A percentile compares a stretch with the other conserved stretches of the same genome.
These are phyloP conservation scores for Synodontis membranacea DNA, from an alignment of 2,113 vertebrate species.

Conservation along the genomic window DNA sequence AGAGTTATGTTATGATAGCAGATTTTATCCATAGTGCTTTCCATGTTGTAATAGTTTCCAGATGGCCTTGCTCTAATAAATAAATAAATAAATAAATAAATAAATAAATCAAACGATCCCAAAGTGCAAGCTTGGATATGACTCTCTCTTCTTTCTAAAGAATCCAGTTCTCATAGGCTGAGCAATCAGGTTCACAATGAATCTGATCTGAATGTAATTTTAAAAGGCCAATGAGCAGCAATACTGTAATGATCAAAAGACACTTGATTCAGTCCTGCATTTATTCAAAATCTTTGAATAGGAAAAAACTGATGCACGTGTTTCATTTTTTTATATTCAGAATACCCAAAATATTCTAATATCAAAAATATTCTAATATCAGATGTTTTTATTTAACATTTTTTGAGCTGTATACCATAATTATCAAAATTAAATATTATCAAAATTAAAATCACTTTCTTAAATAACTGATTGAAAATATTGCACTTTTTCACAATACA, in stretches of 20 bases:
- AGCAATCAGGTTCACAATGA: not conserved
- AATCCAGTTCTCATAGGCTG: conserved; percentile 53
- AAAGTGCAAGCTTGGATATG: conserved; percentile 82
- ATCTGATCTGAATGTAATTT: not conserved
- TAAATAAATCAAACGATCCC: conserved; percentile 84
- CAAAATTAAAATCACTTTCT: no score
- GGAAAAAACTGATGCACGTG: no score
- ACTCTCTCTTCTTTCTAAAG: conserved; percentile 77
- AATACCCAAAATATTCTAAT: no score
- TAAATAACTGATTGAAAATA: no score
- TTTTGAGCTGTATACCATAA: no score
- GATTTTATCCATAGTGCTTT: conserved; percentile 83
- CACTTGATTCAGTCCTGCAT: not conserved
- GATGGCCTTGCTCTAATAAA: conserved; percentile 91
- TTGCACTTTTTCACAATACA: no score
- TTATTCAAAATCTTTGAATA: not conserved
- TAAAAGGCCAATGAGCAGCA: not conserved
- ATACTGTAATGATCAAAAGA: conserved; percentile 1
- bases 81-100: no score
- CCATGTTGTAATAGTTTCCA: conserved; percentile 92
- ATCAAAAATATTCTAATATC: no score
- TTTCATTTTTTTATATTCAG: no score
- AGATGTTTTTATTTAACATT: no score
- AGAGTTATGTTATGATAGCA: conserved; percentile 84
- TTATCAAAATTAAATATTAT: no score